Base-by-base conservation (phyloP, 2,888 invertebrate species). In the Trypoxylon attenuatum region DNA sequence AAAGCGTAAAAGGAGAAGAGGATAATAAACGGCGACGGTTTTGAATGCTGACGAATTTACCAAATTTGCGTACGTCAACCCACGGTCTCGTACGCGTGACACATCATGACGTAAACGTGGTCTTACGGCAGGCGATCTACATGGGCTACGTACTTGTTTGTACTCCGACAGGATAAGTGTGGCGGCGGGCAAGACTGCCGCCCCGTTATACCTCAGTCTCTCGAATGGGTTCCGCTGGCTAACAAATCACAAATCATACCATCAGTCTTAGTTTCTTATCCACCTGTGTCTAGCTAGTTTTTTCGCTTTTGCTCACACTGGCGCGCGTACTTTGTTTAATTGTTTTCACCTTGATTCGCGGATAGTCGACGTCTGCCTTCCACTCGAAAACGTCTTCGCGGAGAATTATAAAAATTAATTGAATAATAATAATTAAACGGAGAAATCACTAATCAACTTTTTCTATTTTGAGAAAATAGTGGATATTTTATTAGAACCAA, bases 201-300 rank as follows among this genome's bases (percentile, higher is more conserved):
- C 87, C 87, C 88, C 88, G 89, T 91, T 91, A 92, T 89, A 92
- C 92, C 91, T 92, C 91, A 90, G 92, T 92, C 91, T 92, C 92
- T 90, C 91, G 91, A 90, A 92, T 91, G 88, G 91, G 91, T 90
- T 91, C 91, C 89, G 91, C 91, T 89, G 91, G 91, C 92, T 92
- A 89, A 89, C 88, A 90, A 91, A 89, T 88, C 84, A 87, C 80
- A 87, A 87, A 85, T 85, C 76, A 84, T 80, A 84, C 82, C 76
- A 85, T 85, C 80, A 85, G 84, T 82, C 72, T 78, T 76, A 70
- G 69, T 73, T 49, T 67, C 59, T 60, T 55, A 52, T 51, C 22
- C 29, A 53, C 52, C 45, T 57, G 54, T 49, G 52, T 53, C 41
- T 65, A 52, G 66, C 56, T 67, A 67, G 61, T 61, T 39, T 23